Evolutionary conservation across 2,113 vertebrate genomes (phyloP).

Genomic region (Gasterosteus aculeatus): DNA sequence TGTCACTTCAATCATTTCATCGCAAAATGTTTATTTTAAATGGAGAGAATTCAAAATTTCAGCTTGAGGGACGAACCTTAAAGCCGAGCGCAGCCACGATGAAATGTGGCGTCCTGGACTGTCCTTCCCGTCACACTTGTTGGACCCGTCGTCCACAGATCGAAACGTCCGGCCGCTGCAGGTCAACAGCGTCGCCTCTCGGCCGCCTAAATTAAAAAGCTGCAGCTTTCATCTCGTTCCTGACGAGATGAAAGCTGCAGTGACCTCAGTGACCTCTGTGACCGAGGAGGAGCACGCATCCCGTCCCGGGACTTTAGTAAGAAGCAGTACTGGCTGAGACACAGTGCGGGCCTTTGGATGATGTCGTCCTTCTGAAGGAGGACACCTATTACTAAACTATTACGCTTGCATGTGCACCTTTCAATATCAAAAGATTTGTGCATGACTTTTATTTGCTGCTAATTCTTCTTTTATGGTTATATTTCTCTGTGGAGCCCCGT

Average conservation of each 20-base stretch:
- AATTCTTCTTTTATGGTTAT: constrained; percentile 64
- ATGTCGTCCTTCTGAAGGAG: background rate
- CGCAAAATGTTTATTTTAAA: background rate
- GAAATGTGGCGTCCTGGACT: constrained; percentile 10
- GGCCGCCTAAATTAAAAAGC: constrained; percentile 27
- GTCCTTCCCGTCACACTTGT: background rate
- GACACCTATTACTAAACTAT: background rate
- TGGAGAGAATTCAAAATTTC: background rate
- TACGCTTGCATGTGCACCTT: background rate
- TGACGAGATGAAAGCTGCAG: constrained; percentile 28
- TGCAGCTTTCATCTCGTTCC: constrained; percentile 55
- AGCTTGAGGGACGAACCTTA: constrained; percentile 26
- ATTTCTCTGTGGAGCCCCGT: constrained; percentile 34
- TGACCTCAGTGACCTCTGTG: constrained; percentile 10
- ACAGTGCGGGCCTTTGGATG: constrained; percentile 15
- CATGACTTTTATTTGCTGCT: constrained; percentile 54
- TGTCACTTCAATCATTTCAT: background rate
- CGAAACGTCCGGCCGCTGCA: background rate
- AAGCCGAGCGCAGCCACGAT: constrained; percentile 7
- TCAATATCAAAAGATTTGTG: constrained; percentile 41
- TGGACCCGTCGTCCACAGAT: background rate
- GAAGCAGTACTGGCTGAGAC: constrained; percentile 66
- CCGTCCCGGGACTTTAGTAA: constrained; percentile 37
- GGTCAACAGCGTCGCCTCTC: constrained; percentile 28
- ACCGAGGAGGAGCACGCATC: constrained; percentile 55